Conservation (phyloP, 1,140 invertebrate genomes). For the Drosophila neocordata region DNA sequence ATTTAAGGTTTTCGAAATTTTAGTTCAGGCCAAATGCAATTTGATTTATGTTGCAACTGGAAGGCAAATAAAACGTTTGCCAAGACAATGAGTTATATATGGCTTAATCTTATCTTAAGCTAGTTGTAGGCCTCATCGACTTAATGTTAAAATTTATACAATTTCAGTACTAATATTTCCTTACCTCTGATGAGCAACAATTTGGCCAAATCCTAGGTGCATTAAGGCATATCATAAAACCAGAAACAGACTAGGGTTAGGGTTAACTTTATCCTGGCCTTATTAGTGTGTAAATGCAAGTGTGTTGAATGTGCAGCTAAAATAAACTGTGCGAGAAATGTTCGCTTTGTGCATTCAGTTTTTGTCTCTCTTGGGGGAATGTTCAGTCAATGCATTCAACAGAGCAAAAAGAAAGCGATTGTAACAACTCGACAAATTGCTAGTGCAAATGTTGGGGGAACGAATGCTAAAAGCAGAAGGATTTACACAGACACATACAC, state of each 20-base stretch:
- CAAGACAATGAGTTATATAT: neutral
- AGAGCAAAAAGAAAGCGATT: constrained; percentile 1
- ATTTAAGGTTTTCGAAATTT: neutral
- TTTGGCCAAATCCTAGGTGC: neutral
- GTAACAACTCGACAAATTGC: constrained; percentile 35
- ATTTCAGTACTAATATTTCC: neutral
- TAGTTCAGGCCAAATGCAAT: neutral
- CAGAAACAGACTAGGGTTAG: neutral
- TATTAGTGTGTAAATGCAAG: constrained; percentile 1
- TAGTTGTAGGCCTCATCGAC: neutral
- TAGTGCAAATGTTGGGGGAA: constrained; percentile 19
- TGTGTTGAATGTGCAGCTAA: constrained; percentile 29
- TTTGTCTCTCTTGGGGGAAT: constrained; percentile 50
- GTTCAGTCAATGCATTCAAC: constrained; percentile 38
- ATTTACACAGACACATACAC: neutral
- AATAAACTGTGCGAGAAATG: constrained; percentile 69
- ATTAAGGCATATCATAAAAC: constrained; percentile 7
- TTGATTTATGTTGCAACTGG: neutral
- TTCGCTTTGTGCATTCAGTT: constrained; percentile 59
- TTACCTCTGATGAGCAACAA: neutral
- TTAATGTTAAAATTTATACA: neutral
- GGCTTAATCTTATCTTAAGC: neutral
- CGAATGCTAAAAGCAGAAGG: constrained; percentile 1
- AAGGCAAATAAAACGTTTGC: neutral
- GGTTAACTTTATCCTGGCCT: neutral